phyloP scores from a whole-genome alignment of 2,113 vertebrate genomes.

The Oryzias melastigma region DNA sequence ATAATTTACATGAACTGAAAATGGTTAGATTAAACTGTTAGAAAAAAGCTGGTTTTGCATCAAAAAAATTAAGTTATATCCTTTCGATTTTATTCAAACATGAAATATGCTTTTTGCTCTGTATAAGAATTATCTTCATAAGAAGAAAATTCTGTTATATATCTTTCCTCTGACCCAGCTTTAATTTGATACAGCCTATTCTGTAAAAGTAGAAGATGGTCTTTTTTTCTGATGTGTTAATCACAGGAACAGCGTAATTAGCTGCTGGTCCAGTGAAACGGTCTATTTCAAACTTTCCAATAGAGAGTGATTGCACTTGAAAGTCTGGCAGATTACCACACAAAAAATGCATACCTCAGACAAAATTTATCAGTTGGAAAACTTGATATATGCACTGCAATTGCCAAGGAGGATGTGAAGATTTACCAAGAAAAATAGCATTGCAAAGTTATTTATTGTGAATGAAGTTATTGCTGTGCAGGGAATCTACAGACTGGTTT shows the following conservation, averaged over 20 bases:
- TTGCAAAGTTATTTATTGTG: too few relatives aligned
- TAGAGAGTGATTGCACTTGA: slow-evolving; percentile 66
- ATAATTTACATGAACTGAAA: too few relatives aligned
- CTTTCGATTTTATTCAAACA: too few relatives aligned
- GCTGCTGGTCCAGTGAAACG: slow-evolving; percentile 58
- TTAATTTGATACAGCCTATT: slow-evolving; percentile 24
- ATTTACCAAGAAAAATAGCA: slow-evolving; percentile 46
- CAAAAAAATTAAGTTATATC: too few relatives aligned
- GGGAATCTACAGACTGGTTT: slow-evolving; percentile 37
- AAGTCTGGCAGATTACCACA: slow-evolving; percentile 69
- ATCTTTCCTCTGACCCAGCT: too few relatives aligned
- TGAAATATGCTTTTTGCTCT: too few relatives aligned
- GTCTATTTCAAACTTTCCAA: slow-evolving; percentile 58
- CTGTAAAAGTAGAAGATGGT: slow-evolving; percentile 30
- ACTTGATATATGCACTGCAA: slow-evolving; percentile 64
- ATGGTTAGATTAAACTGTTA: too few relatives aligned
- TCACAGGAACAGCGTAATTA: slow-evolving; percentile 63
- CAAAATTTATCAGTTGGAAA: slow-evolving; percentile 64
- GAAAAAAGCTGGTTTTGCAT: too few relatives aligned
- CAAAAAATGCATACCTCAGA: slow-evolving; percentile 63
- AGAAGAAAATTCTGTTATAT: too few relatives aligned
- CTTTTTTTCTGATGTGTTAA: slow-evolving; percentile 65
- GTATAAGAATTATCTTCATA: too few relatives aligned
- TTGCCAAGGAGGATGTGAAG: slow-evolving; percentile 57
- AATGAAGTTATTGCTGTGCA: slow-evolving; percentile 33